These are phyloP conservation scores for Melanophora roralis DNA, from an alignment of 2,888 invertebrate genomes.

Conservation along the genomic window DNA sequence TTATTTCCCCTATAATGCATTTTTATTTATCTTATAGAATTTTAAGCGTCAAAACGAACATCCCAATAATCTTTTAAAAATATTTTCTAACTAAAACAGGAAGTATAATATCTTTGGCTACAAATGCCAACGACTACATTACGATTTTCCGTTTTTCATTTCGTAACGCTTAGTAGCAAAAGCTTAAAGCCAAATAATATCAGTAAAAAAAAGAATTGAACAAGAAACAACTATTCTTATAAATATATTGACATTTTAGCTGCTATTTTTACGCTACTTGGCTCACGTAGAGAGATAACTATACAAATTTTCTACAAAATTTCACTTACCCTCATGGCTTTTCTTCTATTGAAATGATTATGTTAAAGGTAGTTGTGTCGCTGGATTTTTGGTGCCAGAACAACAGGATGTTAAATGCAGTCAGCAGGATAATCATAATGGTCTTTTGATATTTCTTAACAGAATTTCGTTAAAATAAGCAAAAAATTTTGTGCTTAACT, in stretches of 20 bases:
- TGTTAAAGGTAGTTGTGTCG: not conserved
- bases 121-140: slow-evolving; percentile 55
- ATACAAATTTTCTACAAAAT: slow-evolving; percentile 66
- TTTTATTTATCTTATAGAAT: not conserved
- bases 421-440: slow-evolving; percentile 64
- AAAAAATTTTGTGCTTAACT: slow-evolving; percentile 16
- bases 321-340: slow-evolving; percentile 64
- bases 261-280: slow-evolving; percentile 42
- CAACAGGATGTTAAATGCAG: slow-evolving; percentile 60
- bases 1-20: slow-evolving; percentile 38
- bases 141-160: slow-evolving; percentile 27
- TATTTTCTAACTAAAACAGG: slow-evolving; percentile 23
- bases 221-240: slow-evolving; percentile 40
- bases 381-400: not conserved
- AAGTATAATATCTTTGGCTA: slow-evolving; percentile 45
- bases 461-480: slow-evolving; percentile 36
- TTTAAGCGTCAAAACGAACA: not conserved
- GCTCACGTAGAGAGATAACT: slow-evolving; percentile 57
- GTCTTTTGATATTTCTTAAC: slow-evolving; percentile 55
- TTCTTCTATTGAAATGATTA: not conserved
- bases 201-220: not conserved
- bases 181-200: not conserved
- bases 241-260: slow-evolving; percentile 61
- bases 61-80: not conserved
- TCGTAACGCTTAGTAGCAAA: not conserved